These are phyloP conservation scores for Huso huso DNA, from an alignment of 2,797 vertebrate genomes.

Conservation along the genomic window DNA sequence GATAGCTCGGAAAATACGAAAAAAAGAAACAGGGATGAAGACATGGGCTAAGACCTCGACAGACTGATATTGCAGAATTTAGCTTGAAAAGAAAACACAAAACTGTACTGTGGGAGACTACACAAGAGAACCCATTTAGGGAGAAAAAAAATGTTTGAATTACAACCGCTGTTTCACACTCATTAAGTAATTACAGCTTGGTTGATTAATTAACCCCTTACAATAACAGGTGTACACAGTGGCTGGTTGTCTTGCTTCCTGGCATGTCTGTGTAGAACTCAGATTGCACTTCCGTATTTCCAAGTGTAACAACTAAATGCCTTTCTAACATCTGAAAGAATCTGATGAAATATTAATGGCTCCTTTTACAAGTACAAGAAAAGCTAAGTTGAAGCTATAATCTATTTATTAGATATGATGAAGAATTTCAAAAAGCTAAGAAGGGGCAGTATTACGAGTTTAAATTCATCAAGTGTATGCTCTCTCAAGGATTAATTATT, in stretches of 20 bases:
- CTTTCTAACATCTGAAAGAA: slow-evolving; percentile 43
- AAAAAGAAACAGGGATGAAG: no score
- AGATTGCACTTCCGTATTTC: slow-evolving; percentile 46
- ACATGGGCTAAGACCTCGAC: no score
- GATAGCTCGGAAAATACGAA: no score
- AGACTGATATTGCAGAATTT: no score
- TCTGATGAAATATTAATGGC: slow-evolving; percentile 57
- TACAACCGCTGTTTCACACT: not conserved
- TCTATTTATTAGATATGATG: slow-evolving; percentile 59
- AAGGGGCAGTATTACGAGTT: slow-evolving; percentile 14
- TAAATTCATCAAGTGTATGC: no score
- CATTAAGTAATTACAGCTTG: no score
- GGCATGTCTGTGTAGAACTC: slow-evolving; percentile 15
- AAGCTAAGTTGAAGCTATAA: slow-evolving; percentile 17
- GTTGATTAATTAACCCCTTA: not conserved
- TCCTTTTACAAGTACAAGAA: slow-evolving; percentile 32
- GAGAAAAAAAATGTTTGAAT: not conserved
- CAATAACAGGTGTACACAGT: not conserved
- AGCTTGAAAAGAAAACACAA: no score
- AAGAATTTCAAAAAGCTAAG: slow-evolving; percentile 47
- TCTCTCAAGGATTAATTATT: no score
- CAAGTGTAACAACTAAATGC: slow-evolving; percentile 43
- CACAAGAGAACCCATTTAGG: no score
- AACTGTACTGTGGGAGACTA: no score
- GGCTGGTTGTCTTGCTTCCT: not conserved